Conservation (phyloP, 2,113 vertebrate genomes). For the Rhinoptilus africanus region DNA sequence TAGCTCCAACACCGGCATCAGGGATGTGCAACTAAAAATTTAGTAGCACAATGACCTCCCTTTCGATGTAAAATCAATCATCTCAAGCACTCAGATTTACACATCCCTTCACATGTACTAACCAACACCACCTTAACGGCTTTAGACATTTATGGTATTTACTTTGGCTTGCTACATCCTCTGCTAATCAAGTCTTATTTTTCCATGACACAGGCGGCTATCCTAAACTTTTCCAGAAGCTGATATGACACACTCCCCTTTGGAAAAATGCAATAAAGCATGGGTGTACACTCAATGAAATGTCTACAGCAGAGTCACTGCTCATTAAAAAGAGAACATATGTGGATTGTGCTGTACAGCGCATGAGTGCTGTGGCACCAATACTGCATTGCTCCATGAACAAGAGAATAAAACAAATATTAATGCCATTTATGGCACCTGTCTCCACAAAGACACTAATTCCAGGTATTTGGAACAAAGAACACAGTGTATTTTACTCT, state of each 20-base stretch:
- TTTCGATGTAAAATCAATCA: not conserved
- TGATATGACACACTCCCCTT: not conserved
- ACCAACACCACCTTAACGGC: not conserved
- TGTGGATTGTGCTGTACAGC: not conserved
- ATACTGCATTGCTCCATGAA: not conserved
- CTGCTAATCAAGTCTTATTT: not conserved
- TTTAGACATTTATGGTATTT: not conserved
- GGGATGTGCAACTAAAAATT: not conserved
- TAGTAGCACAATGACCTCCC: not conserved
- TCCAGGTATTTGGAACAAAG: slow-evolving; percentile 15
- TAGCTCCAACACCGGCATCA: not conserved
- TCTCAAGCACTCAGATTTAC: not conserved
- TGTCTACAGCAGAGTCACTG: not conserved
- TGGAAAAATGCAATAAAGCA: not conserved
- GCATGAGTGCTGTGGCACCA: not conserved
- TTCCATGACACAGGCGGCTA: not conserved
- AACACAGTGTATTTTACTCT: not conserved
- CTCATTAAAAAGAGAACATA: slow-evolving; percentile 8
- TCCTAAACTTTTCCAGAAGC: not conserved
- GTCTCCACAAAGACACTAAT: not conserved
- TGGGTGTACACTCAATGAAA: not conserved
- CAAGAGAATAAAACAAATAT: not conserved
- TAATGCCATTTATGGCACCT: not conserved
- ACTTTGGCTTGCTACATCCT: not conserved
- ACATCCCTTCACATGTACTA: not conserved